These are phyloP conservation scores for Echinarachnius parma DNA, from an alignment of 53 echinoderm and acorn worm genomes.

Conservation along the genomic window DNA sequence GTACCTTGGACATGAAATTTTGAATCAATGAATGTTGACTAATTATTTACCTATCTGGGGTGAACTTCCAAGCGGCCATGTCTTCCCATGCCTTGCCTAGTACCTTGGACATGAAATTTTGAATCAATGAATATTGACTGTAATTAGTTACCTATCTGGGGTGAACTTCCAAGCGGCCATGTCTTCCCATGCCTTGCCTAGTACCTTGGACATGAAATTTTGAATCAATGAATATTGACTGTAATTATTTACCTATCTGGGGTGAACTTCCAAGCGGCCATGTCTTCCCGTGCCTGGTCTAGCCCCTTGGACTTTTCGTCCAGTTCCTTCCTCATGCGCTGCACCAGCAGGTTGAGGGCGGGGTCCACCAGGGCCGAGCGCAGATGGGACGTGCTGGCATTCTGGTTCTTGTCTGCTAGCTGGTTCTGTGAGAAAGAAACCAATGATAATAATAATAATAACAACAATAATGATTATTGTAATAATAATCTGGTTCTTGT, in stretches of 20 bases:
- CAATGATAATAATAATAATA: neutral
- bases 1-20: too few species aligned
- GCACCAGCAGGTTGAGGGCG: conserved; percentile 87
- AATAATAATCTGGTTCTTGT: too few species aligned
- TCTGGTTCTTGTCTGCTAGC: conserved; percentile 84
- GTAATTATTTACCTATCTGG: conserved; percentile 95
- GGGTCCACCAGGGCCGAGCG: conserved; percentile 86
- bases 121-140: neutral
- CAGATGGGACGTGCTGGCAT: conserved; percentile 75
- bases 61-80: conserved; percentile 99
- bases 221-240: neutral
- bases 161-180: conserved; percentile 99
- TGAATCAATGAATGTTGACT: neutral
- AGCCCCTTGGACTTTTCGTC: conserved; percentile 83
- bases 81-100: conserved; percentile 94
- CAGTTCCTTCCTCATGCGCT: conserved; percentile 77
- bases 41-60: conserved; percentile 96
- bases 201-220: too few species aligned
- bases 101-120: neutral
- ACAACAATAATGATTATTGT: neutral
- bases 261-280: conserved; percentile 99
- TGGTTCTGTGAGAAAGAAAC: conserved; percentile 57
- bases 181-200: conserved; percentile 91
- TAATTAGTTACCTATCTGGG: conserved; percentile 95
- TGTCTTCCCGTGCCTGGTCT: conserved; percentile 91